Percentiles rank a stretch among this genome's conserved stretches.
Evolutionary conservation across 2,113 vertebrate genomes (phyloP).

Genomic region (Crotalus viridis): DNA sequence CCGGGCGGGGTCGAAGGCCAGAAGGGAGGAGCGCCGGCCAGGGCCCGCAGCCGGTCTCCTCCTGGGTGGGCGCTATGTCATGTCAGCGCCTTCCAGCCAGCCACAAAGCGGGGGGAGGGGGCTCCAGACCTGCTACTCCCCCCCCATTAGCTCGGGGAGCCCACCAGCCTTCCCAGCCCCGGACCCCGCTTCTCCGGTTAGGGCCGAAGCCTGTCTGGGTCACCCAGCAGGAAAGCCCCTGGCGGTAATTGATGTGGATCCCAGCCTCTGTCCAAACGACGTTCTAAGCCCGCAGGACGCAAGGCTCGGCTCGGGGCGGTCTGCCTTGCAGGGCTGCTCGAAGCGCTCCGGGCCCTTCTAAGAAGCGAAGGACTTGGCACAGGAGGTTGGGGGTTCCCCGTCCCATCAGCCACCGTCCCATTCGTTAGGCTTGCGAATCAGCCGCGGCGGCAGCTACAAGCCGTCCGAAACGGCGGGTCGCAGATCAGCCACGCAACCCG

Average conservation of each 20-base stretch:
- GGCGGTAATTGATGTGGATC: not conserved
- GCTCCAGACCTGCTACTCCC: not conserved
- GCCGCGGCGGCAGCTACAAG: not conserved
- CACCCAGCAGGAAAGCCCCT: not conserved
- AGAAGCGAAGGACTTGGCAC: not conserved
- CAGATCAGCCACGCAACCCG: not conserved
- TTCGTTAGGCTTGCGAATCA: not conserved
- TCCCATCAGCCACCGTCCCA: not conserved
- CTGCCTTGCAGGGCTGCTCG: not conserved
- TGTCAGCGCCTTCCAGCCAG: not conserved
- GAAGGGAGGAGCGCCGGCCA: not conserved
- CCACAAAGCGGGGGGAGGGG: not conserved
- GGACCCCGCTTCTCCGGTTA: not conserved
- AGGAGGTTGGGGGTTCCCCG: not conserved
- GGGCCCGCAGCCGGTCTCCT: not conserved
- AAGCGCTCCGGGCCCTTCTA: not conserved
- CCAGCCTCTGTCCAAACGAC: not conserved
- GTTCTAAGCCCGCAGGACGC: not conserved
- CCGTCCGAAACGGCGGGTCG: not conserved
- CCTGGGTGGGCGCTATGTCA: not conserved
- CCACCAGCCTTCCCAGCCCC: not conserved
- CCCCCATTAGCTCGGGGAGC: not conserved
- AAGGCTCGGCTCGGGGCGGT: not conserved
- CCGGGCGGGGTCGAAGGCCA: not conserved
- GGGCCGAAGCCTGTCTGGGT: not conserved